These are phyloP conservation scores for Microcebus murinus DNA, from an alignment of 2,113 vertebrate species.

Conservation along the genomic window DNA sequence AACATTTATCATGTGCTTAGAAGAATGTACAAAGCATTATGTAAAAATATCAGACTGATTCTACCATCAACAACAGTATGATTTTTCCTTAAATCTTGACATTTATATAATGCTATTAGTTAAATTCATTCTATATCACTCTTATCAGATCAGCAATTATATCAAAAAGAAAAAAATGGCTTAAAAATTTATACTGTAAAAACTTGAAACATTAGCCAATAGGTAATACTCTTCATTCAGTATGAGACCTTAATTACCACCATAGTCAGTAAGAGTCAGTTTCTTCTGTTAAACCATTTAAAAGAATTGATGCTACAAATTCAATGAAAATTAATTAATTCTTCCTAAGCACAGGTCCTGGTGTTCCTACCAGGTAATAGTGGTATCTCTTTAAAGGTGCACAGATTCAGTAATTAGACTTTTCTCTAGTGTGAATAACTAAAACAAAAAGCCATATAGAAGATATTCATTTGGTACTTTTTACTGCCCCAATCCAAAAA, in stretches of 20 bases:
- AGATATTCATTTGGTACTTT: not conserved
- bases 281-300: constrained; percentile 46
- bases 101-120: not conserved
- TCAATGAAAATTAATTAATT: constrained; percentile 41
- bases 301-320: constrained; percentile 36
- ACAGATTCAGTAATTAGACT: constrained; percentile 18
- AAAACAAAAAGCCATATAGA: constrained; percentile 32
- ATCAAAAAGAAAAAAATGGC: not conserved
- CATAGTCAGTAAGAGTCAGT: not conserved
- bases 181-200: not conserved
- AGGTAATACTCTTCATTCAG: not conserved
- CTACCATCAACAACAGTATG: not conserved
- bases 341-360: not conserved
- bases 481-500: not conserved
- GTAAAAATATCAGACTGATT: not conserved
- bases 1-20: not conserved
- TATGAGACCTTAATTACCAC: constrained; percentile 32
- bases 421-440: not conserved
- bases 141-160: constrained; percentile 4
- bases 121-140: not conserved
- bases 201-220: constrained; percentile 6
- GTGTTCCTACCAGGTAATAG: not conserved
- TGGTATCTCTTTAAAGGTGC: not conserved
- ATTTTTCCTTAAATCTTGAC: not conserved
- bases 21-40: not conserved